Evolutionary conservation across 2,888 invertebrate species (phyloP).

Genomic region (Perdita meconis): DNA sequence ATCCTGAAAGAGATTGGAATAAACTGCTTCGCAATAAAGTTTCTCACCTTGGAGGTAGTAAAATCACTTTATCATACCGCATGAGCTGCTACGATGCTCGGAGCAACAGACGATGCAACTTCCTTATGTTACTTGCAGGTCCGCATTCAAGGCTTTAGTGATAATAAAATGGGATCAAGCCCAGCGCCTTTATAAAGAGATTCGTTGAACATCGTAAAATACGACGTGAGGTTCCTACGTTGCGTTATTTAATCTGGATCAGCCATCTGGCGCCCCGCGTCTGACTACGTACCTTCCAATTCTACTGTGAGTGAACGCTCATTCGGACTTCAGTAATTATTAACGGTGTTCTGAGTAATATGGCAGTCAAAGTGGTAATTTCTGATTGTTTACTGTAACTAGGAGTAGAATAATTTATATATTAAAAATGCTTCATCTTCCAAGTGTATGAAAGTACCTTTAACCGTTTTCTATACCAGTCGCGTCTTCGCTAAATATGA

Average conservation of each 20-base stretch:
- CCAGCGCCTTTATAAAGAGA: background rate
- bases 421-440: background rate
- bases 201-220: too few relatives aligned
- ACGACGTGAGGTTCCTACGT: background rate
- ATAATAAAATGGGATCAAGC: slow-evolving; percentile 1
- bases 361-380: too few relatives aligned
- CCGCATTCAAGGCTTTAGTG: background rate
- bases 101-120: slow-evolving; percentile 26
- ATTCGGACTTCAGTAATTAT: background rate
- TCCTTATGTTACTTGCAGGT: slow-evolving; percentile 39
- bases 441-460: background rate
- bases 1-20: too few relatives aligned
- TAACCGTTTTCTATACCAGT: background rate
- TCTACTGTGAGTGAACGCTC: slow-evolving; percentile 2
- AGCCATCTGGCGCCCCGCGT: background rate
- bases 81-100: slow-evolving; percentile 16
- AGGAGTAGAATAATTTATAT: too few relatives aligned
- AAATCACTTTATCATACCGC: slow-evolving; percentile 55
- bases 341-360: background rate
- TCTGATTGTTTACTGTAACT: too few relatives aligned
- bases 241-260: background rate
- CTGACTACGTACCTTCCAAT: background rate
- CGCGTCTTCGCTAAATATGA: slow-evolving; percentile 12
- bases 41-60: slow-evolving; percentile 47
- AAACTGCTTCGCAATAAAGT: slow-evolving; percentile 26